phyloP scores from a whole-genome alignment of 1,140 invertebrate species.

The Bombus cullumanus region DNA sequence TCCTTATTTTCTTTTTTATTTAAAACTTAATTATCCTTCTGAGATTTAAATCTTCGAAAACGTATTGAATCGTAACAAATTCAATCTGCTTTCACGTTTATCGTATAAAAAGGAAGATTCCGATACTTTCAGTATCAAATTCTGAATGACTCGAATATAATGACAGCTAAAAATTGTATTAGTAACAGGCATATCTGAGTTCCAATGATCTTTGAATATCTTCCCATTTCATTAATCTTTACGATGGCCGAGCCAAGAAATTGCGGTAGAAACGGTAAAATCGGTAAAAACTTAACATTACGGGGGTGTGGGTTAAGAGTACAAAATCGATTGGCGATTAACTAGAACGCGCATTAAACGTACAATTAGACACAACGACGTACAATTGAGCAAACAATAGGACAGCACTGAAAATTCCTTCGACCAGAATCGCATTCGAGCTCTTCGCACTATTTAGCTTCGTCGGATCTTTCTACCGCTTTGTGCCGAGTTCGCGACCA shows the following conservation, averaged over 20 bases:
- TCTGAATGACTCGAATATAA: too few relatives aligned
- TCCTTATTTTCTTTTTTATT: too few relatives aligned
- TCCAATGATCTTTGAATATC: not conserved
- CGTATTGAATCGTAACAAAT: too few relatives aligned
- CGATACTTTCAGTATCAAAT: too few relatives aligned
- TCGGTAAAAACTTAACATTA: slow-evolving; percentile 62
- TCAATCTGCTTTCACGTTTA: too few relatives aligned
- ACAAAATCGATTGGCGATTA: slow-evolving; percentile 60
- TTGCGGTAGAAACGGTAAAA: slow-evolving; percentile 2
- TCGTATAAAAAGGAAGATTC: too few relatives aligned
- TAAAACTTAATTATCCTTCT: too few relatives aligned
- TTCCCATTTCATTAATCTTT: not conserved
- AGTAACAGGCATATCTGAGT: not conserved
- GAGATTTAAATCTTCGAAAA: too few relatives aligned
- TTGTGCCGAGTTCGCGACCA: slow-evolving; percentile 21
- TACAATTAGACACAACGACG: slow-evolving; percentile 31
- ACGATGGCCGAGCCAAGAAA: slow-evolving; percentile 37
- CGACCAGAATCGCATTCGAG: slow-evolving; percentile 40
- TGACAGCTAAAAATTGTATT: too few relatives aligned
- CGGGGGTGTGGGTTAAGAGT: slow-evolving; percentile 22
- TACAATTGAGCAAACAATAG: slow-evolving; percentile 69
- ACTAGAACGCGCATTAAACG: slow-evolving; percentile 31
- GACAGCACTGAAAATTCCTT: slow-evolving; percentile 58
- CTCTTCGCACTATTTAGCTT: slow-evolving; percentile 19
- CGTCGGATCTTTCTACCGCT: not conserved